Evolutionary conservation across 1,140 invertebrate genomes (phyloP), one percentile per base, ranked within the genome.

Genomic region (Pogonomyrmex californicus): DNA sequence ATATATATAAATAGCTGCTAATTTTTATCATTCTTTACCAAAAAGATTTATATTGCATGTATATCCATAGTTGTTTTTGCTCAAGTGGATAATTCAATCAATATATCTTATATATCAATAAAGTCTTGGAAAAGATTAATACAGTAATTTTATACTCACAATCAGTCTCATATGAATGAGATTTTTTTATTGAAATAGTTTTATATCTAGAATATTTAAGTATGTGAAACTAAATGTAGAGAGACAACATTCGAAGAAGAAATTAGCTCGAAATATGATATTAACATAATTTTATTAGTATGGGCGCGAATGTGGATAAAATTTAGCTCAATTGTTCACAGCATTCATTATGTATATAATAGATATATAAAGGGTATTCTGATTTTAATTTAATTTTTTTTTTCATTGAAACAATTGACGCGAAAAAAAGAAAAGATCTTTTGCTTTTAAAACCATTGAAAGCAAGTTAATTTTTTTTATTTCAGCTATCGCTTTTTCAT

Each of bases 271-370:
- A 81, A 56, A 70, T 17, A 68, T 44, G 12, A 81, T 70, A 30
- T 12, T 38, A 65, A 41, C 4, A 7, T 14, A 60, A 79, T 30
- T 38, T 65, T 49, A 23, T 23, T 23, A 6, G 17, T 12, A 33
- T 36, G 58, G 17, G 9, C 14, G 14, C 41, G 56, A 51, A 33
- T 12, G 33, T 58, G 47, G 33, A n/a, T 47, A 30, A 54, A 41
- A 41, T 78, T 12, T 47, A 78, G 58, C 44, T 63, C 58, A 65
- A 51, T 51, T 23, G 23, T 54, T 54, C n/a, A 9, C 36, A 47
- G 0, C 23, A 65, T 41, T 41, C 41, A 41, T 79, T 17, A 58
- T 56, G 65, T 70, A 70, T 81, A 70, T 65, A 70, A 81, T 33
- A 33, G 36, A 17, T 12, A 54, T 23, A n/a, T 56, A 56, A 36